Evolutionary conservation across 1,140 invertebrate species (phyloP).

Genomic region (Monochamus saltuarius): DNA sequence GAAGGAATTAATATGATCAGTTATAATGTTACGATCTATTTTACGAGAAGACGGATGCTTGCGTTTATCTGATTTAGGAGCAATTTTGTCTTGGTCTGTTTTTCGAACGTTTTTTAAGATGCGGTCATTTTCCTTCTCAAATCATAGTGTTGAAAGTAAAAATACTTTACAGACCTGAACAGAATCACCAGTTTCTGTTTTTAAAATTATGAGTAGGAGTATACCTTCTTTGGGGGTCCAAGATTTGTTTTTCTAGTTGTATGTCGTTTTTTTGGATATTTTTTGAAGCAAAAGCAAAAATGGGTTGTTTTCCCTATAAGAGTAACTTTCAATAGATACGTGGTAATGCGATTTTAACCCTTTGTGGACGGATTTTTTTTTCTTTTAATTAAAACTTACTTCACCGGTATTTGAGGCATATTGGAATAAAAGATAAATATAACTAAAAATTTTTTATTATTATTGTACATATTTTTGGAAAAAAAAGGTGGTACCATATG

Average conservation of each 20-base stretch:
- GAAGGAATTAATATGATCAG: slow-evolving; percentile 36
- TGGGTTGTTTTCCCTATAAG: no score
- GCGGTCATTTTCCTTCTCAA: background rate
- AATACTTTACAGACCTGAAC: background rate
- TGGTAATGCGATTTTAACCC: no score
- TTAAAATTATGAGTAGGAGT: no score
- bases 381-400: background rate
- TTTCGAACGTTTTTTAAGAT: background rate
- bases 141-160: background rate
- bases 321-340: no score
- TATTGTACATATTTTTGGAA: background rate
- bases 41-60: background rate
- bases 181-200: no score
- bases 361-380: slow-evolving; percentile 1
- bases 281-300: no score
- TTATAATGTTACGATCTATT: background rate
- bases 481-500: slow-evolving; percentile 1
- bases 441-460: background rate
- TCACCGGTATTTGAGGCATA: background rate
- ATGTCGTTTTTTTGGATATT: no score
- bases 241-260: background rate
- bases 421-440: background rate
- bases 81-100: background rate
- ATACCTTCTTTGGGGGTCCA: no score
- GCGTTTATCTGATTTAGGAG: background rate